Conservation (phyloP, 1,140 invertebrate genomes). For the Lerema accius region DNA sequence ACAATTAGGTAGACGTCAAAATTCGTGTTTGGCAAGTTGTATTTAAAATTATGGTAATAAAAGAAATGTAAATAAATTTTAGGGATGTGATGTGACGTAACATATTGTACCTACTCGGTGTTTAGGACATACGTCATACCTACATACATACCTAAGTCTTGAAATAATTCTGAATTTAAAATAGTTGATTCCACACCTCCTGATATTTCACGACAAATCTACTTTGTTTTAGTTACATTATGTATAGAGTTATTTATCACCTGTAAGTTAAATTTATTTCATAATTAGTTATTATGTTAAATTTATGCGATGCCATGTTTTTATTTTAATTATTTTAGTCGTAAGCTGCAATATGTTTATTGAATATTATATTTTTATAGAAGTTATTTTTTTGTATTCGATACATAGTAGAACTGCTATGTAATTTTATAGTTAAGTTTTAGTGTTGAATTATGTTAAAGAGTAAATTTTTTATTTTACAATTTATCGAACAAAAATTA, state of each 20-base stretch:
- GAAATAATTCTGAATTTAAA: slow-evolving; percentile 36
- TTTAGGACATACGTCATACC: slow-evolving; percentile 54
- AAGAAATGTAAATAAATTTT: slow-evolving; percentile 70
- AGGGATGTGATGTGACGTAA: slow-evolving; percentile 66
- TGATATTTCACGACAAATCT: slow-evolving; percentile 50
- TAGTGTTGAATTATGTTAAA: slow-evolving; percentile 72
- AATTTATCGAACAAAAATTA: slow-evolving; percentile 70
- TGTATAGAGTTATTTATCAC: slow-evolving; percentile 67
- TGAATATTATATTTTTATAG: slow-evolving; percentile 80
- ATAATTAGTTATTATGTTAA: slow-evolving; percentile 58
- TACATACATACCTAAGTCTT: slow-evolving; percentile 43
- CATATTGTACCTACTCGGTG: slow-evolving; percentile 56
- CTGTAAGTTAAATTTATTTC: slow-evolving; percentile 52
- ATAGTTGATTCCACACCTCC: slow-evolving; percentile 30
- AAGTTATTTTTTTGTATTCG: slow-evolving; percentile 75
- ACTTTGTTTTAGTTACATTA: slow-evolving; percentile 53
- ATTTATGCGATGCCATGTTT: slow-evolving; percentile 76
- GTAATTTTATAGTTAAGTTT: slow-evolving; percentile 70
- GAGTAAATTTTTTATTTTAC: slow-evolving; percentile 63
- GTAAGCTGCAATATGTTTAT: slow-evolving; percentile 69
- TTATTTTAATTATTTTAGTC: slow-evolving; percentile 63
- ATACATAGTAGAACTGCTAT: slow-evolving; percentile 66
- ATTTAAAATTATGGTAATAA: slow-evolving; percentile 47
- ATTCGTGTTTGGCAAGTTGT: slow-evolving; percentile 70
- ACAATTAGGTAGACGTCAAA: slow-evolving; percentile 67